Percentiles rank a stretch among this genome's conserved stretches.
Evolutionary conservation across 1,140 invertebrate genomes (phyloP).

Genomic region (Centruroides vittatus): DNA sequence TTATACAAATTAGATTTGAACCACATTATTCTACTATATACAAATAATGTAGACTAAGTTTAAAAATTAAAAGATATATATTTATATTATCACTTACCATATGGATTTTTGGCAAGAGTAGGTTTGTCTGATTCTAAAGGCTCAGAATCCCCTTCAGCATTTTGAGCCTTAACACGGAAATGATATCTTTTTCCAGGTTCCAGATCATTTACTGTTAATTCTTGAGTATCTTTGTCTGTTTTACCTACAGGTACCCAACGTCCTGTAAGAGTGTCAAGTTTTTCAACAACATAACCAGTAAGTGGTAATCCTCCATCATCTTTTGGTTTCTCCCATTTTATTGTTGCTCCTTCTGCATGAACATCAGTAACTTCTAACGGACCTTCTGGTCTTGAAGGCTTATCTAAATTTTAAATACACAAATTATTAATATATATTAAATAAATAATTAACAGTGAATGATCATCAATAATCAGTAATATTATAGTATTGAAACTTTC

Average conservation of each 20-base stretch:
- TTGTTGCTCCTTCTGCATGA: constrained; percentile 40
- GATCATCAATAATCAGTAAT: too few species aligned
- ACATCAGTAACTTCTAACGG: constrained; percentile 81
- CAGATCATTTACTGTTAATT: constrained; percentile 70
- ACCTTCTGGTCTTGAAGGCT: constrained; percentile 72
- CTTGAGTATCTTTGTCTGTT: constrained; percentile 71
- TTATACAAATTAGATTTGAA: too few species aligned
- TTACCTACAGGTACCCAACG: constrained; percentile 32
- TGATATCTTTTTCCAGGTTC: constrained; percentile 86
- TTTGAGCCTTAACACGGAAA: constrained; percentile 89
- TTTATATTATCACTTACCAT: constrained; percentile 27
- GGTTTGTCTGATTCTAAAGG: constrained; percentile 74
- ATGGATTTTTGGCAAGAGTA: constrained; percentile 81
- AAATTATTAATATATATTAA: neutral
- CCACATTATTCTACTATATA: too few species aligned
- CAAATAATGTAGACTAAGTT: too few species aligned
- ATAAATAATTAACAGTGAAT: neutral
- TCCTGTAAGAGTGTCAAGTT: constrained; percentile 72
- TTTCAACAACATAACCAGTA: constrained; percentile 78
- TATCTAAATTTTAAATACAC: constrained; percentile 19
- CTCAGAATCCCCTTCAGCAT: constrained; percentile 90
- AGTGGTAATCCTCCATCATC: constrained; percentile 90
- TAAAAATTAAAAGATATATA: too few species aligned
- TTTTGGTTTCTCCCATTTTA: constrained; percentile 35
- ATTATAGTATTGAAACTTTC: too few species aligned